phyloP scores from a whole-genome alignment of 2,113 vertebrate genomes.

The Tapirus terrestris region DNA sequence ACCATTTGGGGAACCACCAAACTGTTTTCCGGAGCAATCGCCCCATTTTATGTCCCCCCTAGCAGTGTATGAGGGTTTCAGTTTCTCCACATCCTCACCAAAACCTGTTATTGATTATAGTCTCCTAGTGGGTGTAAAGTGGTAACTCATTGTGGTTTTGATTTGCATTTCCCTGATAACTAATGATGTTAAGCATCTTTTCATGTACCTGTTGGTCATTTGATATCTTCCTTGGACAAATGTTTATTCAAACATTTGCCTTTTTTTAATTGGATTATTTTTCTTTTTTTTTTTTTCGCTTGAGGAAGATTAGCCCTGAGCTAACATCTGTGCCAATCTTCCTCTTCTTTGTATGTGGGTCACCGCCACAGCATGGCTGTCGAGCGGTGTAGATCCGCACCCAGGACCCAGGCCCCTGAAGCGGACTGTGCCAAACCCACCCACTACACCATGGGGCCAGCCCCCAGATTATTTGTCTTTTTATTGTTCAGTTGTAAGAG shows the following conservation, averaged over 20 bases:
- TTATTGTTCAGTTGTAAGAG: not conserved
- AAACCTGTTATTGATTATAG: too few species aligned
- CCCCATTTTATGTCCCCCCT: not conserved
- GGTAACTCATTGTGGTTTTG: not conserved
- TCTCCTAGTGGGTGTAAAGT: not conserved
- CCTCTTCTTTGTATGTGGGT: too few species aligned
- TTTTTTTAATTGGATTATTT: not conserved
- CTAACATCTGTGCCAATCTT: too few species aligned
- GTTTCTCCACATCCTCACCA: not conserved
- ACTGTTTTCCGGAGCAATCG: not conserved
- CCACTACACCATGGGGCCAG: too few species aligned
- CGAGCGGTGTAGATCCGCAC: too few species aligned
- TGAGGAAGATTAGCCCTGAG: too few species aligned
- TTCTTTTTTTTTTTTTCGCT: not conserved
- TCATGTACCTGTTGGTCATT: not conserved
- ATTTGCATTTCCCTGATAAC: not conserved
- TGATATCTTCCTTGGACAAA: constrained; percentile 8
- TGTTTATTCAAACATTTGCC: not conserved
- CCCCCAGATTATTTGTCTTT: constrained; percentile 17
- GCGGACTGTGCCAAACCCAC: too few species aligned
- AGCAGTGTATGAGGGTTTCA: not conserved
- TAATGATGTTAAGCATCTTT: not conserved
- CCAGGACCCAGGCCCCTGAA: too few species aligned
- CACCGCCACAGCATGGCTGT: too few species aligned
- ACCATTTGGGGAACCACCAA: not conserved